Evolutionary conservation across 2,113 vertebrate species (phyloP).

Genomic region (Montifringilla adamsi): DNA sequence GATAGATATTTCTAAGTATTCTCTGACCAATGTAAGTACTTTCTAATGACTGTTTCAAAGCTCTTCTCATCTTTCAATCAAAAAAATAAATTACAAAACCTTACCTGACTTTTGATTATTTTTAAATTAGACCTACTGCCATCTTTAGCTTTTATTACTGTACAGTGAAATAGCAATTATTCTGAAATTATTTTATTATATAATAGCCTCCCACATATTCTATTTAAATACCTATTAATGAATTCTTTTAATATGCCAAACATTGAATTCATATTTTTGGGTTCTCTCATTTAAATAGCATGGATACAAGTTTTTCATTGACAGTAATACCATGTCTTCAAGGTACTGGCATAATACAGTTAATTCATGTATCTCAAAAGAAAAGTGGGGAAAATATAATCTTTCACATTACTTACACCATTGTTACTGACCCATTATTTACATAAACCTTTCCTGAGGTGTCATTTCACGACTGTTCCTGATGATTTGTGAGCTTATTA

Average conservation of each 20-base stretch:
- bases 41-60: constrained; percentile 1
- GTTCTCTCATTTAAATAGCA: constrained; percentile 35
- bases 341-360: constrained; percentile 27
- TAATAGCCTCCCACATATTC: constrained; percentile 22
- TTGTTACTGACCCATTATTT: constrained; percentile 26
- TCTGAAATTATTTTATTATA: constrained; percentile 49
- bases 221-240: constrained; percentile 59
- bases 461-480: constrained; percentile 36
- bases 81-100: not conserved
- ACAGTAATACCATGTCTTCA: constrained; percentile 42
- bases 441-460: constrained; percentile 38
- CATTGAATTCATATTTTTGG: not conserved
- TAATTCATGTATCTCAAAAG: constrained; percentile 17
- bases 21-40: not conserved
- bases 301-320: constrained; percentile 38
- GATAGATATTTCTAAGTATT: not conserved
- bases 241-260: constrained; percentile 49
- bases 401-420: constrained; percentile 21
- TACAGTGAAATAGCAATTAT: constrained; percentile 46
- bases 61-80: not conserved
- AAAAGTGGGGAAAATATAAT: not conserved
- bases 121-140: constrained; percentile 15
- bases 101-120: constrained; percentile 37
- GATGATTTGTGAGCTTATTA: constrained; percentile 44
- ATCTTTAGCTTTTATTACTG: constrained; percentile 38